Evolutionary conservation across 1,140 invertebrate species (phyloP).

Genomic region (Drosophila fuyamai): DNA sequence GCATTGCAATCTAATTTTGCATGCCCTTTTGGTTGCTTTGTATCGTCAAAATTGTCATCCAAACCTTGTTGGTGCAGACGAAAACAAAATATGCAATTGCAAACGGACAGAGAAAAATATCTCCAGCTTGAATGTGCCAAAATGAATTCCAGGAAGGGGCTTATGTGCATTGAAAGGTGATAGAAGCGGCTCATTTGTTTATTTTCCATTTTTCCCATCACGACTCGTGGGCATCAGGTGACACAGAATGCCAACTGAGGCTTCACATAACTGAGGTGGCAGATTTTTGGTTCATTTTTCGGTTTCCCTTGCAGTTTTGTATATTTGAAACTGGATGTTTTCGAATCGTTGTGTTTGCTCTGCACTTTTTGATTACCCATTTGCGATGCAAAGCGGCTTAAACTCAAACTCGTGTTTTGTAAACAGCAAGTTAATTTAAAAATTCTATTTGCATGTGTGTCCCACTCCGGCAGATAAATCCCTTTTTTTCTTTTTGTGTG

Average conservation of each 20-base stretch:
- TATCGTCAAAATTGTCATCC: constrained; percentile 31
- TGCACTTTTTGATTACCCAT: constrained; percentile 10
- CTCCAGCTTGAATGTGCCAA: background rate
- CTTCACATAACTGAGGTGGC: constrained; percentile 45
- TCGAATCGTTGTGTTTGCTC: background rate
- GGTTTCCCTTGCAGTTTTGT: constrained; percentile 13
- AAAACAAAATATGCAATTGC: constrained; percentile 22
- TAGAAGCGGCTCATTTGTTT: constrained; percentile 17
- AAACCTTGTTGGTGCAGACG: constrained; percentile 23
- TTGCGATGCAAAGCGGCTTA: constrained; percentile 17
- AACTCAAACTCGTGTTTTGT: constrained; percentile 12
- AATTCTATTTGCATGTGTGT: constrained; percentile 34
- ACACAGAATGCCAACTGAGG: constrained; percentile 36
- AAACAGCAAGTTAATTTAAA: constrained; percentile 12
- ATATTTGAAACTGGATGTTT: constrained; percentile 39
- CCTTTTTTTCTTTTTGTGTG: background rate
- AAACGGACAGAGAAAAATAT: background rate
- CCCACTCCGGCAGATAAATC: background rate
- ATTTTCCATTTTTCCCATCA: constrained; percentile 21
- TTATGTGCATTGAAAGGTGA: constrained; percentile 15
- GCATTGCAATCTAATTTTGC: constrained; percentile 60
- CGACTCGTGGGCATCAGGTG: constrained; percentile 17
- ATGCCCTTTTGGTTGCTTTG: constrained; percentile 28
- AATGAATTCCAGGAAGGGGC: constrained; percentile 10
- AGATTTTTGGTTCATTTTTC: constrained; percentile 17